Conservation (phyloP, 2,113 vertebrate genomes). For the Tauraco erythrolophus region DNA sequence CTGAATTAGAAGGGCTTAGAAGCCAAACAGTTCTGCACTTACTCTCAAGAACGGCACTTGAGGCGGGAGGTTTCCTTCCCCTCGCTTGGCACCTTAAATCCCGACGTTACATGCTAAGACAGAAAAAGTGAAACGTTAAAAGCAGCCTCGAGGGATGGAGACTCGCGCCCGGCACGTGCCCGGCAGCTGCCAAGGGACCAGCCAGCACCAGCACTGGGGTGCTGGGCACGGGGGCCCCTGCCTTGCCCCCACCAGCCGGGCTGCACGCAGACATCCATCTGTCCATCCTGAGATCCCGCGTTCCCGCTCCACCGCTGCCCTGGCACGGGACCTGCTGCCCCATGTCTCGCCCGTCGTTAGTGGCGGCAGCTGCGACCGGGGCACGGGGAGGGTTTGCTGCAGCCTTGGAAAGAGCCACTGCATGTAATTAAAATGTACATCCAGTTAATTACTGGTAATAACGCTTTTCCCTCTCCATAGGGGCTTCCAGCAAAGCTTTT, state of each 20-base stretch:
- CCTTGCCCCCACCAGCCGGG: background rate
- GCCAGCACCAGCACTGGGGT: background rate
- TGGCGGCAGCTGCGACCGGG: too few species aligned
- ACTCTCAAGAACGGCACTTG: background rate
- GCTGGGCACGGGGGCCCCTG: accelerated
- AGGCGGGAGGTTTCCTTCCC: background rate
- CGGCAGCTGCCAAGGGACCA: accelerated
- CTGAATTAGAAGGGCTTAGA: background rate
- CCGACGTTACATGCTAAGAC: accelerated
- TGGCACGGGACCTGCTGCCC: too few species aligned
- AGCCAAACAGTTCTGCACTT: background rate
- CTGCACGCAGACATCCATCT: accelerated
- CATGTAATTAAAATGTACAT: background rate
- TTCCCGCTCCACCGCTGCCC: background rate
- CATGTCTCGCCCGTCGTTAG: too few species aligned
- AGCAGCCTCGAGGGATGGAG: background rate
- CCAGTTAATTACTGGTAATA: background rate
- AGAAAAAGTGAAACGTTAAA: accelerated
- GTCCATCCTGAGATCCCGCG: accelerated
- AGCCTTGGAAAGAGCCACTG: background rate
- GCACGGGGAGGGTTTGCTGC: background rate
- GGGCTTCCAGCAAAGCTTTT: background rate
- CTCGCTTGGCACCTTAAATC: background rate
- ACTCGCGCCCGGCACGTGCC: accelerated
- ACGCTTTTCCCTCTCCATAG: background rate